A percentile compares a stretch with the other conserved stretches of the same genome.
Conservation (phyloP, 1,140 invertebrate genomes). For the Streblospio benedicti region DNA sequence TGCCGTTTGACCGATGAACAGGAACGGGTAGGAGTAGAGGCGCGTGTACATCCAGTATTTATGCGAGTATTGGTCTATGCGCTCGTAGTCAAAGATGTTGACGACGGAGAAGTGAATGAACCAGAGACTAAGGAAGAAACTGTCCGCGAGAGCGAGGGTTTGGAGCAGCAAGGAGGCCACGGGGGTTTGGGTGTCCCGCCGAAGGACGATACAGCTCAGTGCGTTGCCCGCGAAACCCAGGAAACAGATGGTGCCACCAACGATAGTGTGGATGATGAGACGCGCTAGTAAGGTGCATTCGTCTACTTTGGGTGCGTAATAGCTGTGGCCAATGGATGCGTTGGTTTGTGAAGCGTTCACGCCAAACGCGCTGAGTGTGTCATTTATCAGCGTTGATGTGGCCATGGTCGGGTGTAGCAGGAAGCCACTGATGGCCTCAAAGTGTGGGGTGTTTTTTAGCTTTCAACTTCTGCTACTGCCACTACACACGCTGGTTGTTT, state of each 20-base stretch:
- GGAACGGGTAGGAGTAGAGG: slow-evolving; percentile 8
- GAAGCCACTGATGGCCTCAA: too few relatives aligned
- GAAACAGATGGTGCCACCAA: slow-evolving; percentile 8
- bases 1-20: slow-evolving; percentile 6
- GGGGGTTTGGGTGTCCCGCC: neutral
- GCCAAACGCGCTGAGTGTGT: too few relatives aligned
- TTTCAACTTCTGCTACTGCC: too few relatives aligned
- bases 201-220: slow-evolving; percentile 7
- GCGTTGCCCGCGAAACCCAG: slow-evolving; percentile 10
- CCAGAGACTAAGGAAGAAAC: slow-evolving; percentile 5
- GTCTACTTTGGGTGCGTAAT: neutral
- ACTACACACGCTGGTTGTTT: too few relatives aligned
- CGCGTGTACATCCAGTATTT: slow-evolving; percentile 8
- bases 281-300: neutral
- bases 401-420: too few relatives aligned
- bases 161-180: slow-evolving; percentile 5
- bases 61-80: neutral
- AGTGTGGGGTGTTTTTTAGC: too few relatives aligned
- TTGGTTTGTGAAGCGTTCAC: too few relatives aligned
- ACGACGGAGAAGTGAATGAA: slow-evolving; percentile 12
- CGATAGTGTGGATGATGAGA: slow-evolving; percentile 3
- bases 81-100: slow-evolving; percentile 4
- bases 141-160: slow-evolving; percentile 8
- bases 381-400: too few relatives aligned
- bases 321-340: neutral